Base-by-base conservation (phyloP, 2,113 vertebrate species). In the Neogale vison region DNA sequence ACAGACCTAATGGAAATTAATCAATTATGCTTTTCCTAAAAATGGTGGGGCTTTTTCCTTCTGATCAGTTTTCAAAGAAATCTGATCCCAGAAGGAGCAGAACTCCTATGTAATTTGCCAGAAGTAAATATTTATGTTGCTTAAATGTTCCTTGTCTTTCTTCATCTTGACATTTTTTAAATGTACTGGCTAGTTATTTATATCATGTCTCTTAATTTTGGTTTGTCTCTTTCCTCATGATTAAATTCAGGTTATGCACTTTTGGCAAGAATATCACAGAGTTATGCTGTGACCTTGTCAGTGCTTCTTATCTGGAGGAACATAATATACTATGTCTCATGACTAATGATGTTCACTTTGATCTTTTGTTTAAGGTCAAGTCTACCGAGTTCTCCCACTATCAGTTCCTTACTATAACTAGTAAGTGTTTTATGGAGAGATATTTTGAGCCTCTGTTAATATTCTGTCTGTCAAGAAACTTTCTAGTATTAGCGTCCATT, bases 371-470 rank as follows among this genome's bases (percentile, higher is more conserved):
- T 88, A 83, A 94, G 55, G 34, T 92, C 61, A 72, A 29, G 7
- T 69, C 50, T 72, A 45, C 26, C 57, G 45, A n/a, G 8, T 81
- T 47, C 81, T 45, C 12, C 15, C n/a, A 24, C 17, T 50, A 61
- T 61, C 29, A 55, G 50, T 74, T 61, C 47, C 36, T 71, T 12
- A 74, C 7, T 86, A 6, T 92, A 83, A 61, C 31, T 74, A 81
- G 31, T 47, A 52, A 93, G 47, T 72, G 72, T 55, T 86, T 88
- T 31, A 71, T 61, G 23, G 57, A 82, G 20, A 92, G 61, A 95
- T n/a, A 79, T 71, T 83, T 83, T 87, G 63, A 97, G 39, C 17
- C 36, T 69, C 36, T 20, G 34, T 13, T 84, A 97, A 93, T 57
- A 85, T 45, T 23, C 74, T 84, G 18, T 88, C 79, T 93, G 69